Conservation (phyloP, 1,140 invertebrate species). For the Oreohelix idahoensis region DNA sequence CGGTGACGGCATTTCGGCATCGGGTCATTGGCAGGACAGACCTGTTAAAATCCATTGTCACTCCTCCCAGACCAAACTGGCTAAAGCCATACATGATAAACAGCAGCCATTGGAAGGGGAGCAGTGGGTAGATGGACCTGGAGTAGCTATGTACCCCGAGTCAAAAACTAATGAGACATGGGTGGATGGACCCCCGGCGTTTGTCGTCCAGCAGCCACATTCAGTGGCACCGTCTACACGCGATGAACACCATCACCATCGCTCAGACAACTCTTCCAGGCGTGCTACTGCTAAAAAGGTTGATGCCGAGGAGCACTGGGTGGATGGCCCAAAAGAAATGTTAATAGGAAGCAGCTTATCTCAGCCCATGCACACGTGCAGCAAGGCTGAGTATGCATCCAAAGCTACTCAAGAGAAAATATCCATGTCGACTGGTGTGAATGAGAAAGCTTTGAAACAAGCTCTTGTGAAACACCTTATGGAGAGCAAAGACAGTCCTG, state of each 20-base stretch:
- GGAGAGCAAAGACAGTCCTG: slow-evolving; percentile 57
- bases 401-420: slow-evolving; percentile 45
- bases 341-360: slow-evolving; percentile 41
- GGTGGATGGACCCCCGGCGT: slow-evolving; percentile 71
- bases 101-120: slow-evolving; percentile 78
- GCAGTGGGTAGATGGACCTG: slow-evolving; percentile 95
- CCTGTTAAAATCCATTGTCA: slow-evolving; percentile 37
- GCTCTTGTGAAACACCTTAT: slow-evolving; percentile 49
- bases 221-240: background rate
- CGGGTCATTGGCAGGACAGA: slow-evolving; percentile 44
- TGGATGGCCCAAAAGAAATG: slow-evolving; percentile 84
- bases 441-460: slow-evolving; percentile 48
- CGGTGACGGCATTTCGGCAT: background rate
- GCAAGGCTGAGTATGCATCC: slow-evolving; percentile 43
- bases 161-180: slow-evolving; percentile 61
- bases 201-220: slow-evolving; percentile 52
- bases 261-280: slow-evolving; percentile 26
- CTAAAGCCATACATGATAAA: slow-evolving; percentile 38
- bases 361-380: slow-evolving; percentile 52
- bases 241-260: slow-evolving; percentile 32
- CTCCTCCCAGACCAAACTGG: slow-evolving; percentile 33
- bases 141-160: slow-evolving; percentile 62
- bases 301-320: slow-evolving; percentile 92
- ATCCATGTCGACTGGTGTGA: slow-evolving; percentile 40
- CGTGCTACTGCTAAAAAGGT: slow-evolving; percentile 71